Conservation (phyloP, 2,888 invertebrate species). For the Megalurothrips usitatus region DNA sequence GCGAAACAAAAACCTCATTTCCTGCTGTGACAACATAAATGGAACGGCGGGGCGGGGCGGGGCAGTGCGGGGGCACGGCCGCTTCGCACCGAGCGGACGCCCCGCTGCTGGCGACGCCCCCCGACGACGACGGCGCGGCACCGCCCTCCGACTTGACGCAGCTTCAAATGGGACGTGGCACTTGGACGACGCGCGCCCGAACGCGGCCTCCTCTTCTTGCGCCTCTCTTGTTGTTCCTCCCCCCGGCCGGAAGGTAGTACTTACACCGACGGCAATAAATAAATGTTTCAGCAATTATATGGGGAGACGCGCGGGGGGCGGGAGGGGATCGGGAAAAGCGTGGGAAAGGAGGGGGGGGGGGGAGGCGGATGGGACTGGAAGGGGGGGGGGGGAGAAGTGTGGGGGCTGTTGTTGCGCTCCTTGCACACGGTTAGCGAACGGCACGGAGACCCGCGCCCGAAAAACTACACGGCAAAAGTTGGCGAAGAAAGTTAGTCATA, state of each 20-base stretch:
- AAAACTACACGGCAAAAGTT: too few species aligned
- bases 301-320: neutral
- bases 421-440: too few species aligned
- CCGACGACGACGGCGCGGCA: neutral
- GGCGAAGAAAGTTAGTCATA: too few species aligned
- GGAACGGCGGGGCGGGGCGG: neutral
- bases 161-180: neutral
- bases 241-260: too few species aligned
- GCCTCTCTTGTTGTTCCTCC: too few species aligned
- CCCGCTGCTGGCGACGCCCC: neutral
- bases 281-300: too few species aligned
- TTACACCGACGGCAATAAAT: too few species aligned
- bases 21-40: conserved; percentile 24
- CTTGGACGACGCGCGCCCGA: neutral
- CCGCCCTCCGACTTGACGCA: neutral
- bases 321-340: neutral
- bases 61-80: too few species aligned
- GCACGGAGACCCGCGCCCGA: too few species aligned
- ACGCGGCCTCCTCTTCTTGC: too few species aligned
- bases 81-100: neutral
- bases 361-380: neutral
- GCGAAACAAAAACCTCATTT: conserved; percentile 26
- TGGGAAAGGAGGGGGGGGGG: neutral
- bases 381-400: neutral
- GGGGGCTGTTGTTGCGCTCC: neutral